phyloP scores from a whole-genome alignment of 2,113 vertebrate species.

The Thamnaconus septentrionalis region DNA sequence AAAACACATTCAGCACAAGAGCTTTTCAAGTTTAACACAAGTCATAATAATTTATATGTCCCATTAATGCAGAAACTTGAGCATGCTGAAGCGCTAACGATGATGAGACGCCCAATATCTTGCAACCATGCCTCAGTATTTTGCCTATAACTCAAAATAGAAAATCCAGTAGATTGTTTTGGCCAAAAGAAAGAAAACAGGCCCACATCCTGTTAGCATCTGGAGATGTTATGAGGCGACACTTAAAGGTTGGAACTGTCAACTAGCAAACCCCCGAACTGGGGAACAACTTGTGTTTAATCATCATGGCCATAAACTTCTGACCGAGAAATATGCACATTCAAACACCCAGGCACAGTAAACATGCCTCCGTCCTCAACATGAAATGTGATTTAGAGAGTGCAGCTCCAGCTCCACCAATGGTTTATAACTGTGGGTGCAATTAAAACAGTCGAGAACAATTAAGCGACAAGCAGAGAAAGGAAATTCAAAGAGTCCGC shows the following conservation, averaged over 20 bases:
- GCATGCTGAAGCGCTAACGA: not conserved
- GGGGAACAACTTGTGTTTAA: slow-evolving; percentile 67
- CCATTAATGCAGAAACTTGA: no score
- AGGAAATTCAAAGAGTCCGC: no score
- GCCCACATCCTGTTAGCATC: slow-evolving; percentile 67
- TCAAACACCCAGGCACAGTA: slow-evolving; percentile 49
- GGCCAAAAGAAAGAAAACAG: slow-evolving; percentile 45
- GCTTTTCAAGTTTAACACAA: no score
- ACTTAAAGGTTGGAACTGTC: slow-evolving; percentile 48
- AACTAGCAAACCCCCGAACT: slow-evolving; percentile 31
- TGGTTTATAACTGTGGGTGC: slow-evolving; percentile 40
- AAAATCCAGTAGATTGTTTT: slow-evolving; percentile 49
- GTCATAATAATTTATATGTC: no score
- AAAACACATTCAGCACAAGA: no score
- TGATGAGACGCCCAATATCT: not conserved
- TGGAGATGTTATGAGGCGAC: slow-evolving; percentile 50
- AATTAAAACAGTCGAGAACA: slow-evolving; percentile 53
- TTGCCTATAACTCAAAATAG: slow-evolving; percentile 38
- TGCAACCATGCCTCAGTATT: slow-evolving; percentile 6
- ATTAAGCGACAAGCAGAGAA: slow-evolving; percentile 6
- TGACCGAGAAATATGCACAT: slow-evolving; percentile 39
- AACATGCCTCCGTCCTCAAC: slow-evolving; percentile 26
- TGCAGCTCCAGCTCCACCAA: slow-evolving; percentile 11
- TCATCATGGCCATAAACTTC: slow-evolving; percentile 63
- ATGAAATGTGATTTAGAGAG: slow-evolving; percentile 36